Evolutionary conservation across 1,140 invertebrate genomes (phyloP), one percentile per base, ranked within the genome.

Genomic region (Hypothenemus hampei): DNA sequence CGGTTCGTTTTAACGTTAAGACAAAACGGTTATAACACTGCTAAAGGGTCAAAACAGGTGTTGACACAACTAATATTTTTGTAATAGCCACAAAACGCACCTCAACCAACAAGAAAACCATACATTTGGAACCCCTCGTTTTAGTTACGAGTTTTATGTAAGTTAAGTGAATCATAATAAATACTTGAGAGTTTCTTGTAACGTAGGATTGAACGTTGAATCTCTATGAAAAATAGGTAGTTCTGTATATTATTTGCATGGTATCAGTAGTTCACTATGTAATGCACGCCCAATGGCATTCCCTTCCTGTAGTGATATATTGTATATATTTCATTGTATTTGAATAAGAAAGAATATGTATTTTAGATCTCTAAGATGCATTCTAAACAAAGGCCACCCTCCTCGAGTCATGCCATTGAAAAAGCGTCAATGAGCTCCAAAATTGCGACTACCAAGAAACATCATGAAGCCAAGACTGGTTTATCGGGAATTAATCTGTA

Each of bases 51-150:
- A 13, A 53, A 35, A 10, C 35, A 37, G 15, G 8, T 7, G 35
- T 37, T 37, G 15, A 37, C 7, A 6, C 15, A 15, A 10, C 35
- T 7, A 10, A n/a, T 11, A 48, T 23, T 1, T 36, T 60, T 59
- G 13, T 44, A 31, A 39, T 49, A 59, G 58, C 36, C 57, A 40
- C 55, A 59, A 60, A 62, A 47, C 21, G 45, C 60, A 48, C 50
- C 62, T 40, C 54, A 49, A 40, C 55, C 58, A 37, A 41, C 58
- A 36, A 55, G 59, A 53, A 60, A 62, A 62, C 60, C 63, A 20
- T 57, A 62, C 52, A 65, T 65, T 62, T 65, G 63, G 63, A 65
- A 65, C 48, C 63, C 63, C 36, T 60, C 63, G 31, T 65, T 62
- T 46, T 62, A 65, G 48, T 24, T 51, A 13, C 37, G 35, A 35